Base-by-base conservation (phyloP, 1,140 invertebrate species). In the Magallana angulata region DNA sequence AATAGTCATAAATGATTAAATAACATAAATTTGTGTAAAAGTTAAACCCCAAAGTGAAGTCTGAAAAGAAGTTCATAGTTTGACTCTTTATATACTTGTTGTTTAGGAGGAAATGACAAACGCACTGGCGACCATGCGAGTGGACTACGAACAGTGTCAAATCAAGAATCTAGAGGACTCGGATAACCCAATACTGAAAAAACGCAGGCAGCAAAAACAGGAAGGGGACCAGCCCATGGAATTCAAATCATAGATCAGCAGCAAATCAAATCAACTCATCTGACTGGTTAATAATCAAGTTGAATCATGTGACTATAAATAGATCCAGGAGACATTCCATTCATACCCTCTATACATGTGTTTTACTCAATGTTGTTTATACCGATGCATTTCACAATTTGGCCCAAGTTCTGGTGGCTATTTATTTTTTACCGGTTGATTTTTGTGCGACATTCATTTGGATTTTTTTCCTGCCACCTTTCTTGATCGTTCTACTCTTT, bases 91-190 rank as follows among this genome's bases (percentile, higher is more conserved):
- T 48, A 48, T 48, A 48, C 36, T 48, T 48, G 36, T 48, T 48
- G 91, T 93, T 7, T 97, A 99, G 96, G 98, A 99, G 95, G 98
- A 99, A 95, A 99, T 99, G 98, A 99, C 97, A 0, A 96, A 98
- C 87, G 99, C 98, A 0, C 95, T 99, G 62, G 98, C 98, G 59
- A 98, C 98, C 84, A 99, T 99, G 98, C 96, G 99, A 84, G 98
- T 99, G 1, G 98, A 99, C 93, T 98, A 98, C 93, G 98, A 99
- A 94, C 97, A 96, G 85, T 90, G 98, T 71, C 97, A 97, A 95
- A 97, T 98, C 82, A 98, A 99, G 95, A 97, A 97, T 62, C 94
- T 99, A 85, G 97, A 98, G 88, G 97, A 98, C 91, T 98, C 97
- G 18, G 98, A 98, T 93, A 99, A 99, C 95, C 96, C 97, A 7